phyloP scores from a whole-genome alignment of 2,113 vertebrate genomes.

The Pyxicephalus adspersus region DNA sequence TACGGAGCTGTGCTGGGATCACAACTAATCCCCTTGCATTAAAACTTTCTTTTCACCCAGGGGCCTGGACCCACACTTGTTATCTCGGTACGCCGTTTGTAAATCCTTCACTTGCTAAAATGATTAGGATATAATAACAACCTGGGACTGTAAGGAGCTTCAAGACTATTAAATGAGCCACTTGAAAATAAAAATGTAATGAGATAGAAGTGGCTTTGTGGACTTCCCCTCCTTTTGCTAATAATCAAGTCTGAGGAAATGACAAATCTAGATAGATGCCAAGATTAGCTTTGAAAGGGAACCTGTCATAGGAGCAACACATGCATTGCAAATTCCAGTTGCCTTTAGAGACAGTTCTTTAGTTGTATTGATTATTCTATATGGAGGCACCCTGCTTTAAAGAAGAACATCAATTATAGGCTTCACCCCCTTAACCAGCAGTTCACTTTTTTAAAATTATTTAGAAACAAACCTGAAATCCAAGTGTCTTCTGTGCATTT shows the following conservation, averaged over 20 bases:
- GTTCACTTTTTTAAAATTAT: no score
- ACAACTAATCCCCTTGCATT: constrained; percentile 6
- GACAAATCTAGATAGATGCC: background rate
- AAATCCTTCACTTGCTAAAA: constrained; percentile 3
- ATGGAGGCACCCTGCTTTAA: no score
- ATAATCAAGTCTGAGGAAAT: background rate
- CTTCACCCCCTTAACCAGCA: no score
- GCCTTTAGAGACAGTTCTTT: no score
- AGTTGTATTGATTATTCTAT: no score
- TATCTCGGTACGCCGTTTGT: background rate
- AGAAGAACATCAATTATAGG: no score
- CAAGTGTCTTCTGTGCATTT: no score
- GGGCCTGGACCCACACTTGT: background rate
- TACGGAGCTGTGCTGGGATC: background rate
- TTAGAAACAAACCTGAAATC: no score
- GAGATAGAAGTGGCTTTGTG: background rate
- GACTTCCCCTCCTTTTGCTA: no score
- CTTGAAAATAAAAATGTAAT: constrained; percentile 1
- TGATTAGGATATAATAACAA: background rate
- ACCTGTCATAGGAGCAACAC: no score
- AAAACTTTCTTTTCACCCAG: background rate
- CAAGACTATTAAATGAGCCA: background rate
- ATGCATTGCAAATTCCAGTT: no score
- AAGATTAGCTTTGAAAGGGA: background rate
- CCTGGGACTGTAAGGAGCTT: background rate